These are phyloP conservation scores for Gadus chalcogrammus DNA, from an alignment of 2,113 vertebrate genomes.

Conservation along the genomic window DNA sequence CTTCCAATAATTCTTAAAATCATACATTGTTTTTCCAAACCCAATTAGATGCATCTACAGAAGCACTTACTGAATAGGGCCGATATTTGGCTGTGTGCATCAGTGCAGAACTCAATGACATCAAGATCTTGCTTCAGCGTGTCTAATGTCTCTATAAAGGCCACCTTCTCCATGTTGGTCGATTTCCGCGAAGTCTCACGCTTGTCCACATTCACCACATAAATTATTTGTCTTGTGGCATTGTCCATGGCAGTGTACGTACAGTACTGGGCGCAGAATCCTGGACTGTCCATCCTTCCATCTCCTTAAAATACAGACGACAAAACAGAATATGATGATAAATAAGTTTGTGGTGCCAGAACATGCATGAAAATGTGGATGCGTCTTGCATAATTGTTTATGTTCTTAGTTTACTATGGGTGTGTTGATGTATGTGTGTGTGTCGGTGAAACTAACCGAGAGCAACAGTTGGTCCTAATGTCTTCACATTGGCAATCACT, in stretches of 20 bases:
- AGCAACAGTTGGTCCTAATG: no score
- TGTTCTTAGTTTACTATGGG: no score
- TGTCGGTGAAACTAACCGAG: no score
- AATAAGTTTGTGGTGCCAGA: no score
- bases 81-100: not conserved
- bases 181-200: not conserved
- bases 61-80: not conserved
- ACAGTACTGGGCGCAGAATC: constrained; percentile 2
- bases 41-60: not conserved
- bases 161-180: not conserved
- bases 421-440: no score
- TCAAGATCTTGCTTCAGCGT: not conserved
- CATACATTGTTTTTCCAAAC: not conserved
- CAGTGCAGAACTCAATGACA: no score
- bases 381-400: no score
- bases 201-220: constrained; percentile 3
- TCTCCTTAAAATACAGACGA: not conserved
- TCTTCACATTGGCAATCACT: no score
- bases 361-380: no score
- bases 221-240: not conserved
- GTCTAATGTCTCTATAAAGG: not conserved
- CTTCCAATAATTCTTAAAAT: no score
- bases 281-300: constrained; percentile 3
- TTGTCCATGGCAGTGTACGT: constrained; percentile 10
- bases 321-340: not conserved